Base-by-base conservation (phyloP, 2,797 vertebrate genomes). In the Coluber constrictor region DNA sequence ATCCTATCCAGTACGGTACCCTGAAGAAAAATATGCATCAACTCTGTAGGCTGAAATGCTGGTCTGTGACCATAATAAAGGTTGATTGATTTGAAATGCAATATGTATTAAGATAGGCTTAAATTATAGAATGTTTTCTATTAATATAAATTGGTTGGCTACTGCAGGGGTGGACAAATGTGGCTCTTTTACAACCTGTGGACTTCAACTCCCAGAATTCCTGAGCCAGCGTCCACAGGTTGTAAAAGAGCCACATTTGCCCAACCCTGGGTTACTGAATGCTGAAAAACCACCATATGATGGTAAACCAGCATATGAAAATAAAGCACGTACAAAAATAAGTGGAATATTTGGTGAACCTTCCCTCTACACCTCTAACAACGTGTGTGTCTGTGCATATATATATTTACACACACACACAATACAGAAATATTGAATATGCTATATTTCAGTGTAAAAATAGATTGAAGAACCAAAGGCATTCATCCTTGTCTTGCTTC, bases 1-100 rank as follows among this genome's bases (percentile, higher is more conserved):
- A 99, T 99, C 97, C 98, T 98, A 96, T 99, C 99, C 23, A 99
- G 98, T 95, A 99, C 99, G 0, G 99, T 99, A 89, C 99, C 99
- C 99, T 99, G 93, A 86, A 94, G 54, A 90, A 94, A 83, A 94
- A 25, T 6, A 18, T 43, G 5, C 3, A 11, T 83, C 54, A 86
- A 7, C n/a, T 91, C 12, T 43, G n/a, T 4, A 88, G n/a, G 0
- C 4, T 57, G 59, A 57, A 90, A n/a, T 37, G 15, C 8, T 74
- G 70, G 7, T 37, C 70, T 74, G 70, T 74, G 70, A 74, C 1
- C 6, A 74, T 18, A 74, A 20, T 74, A 18, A 37, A 74, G 15
- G 16, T 9, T 74, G 70, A 74, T 32, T 74, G 25, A 2, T 12
- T 47, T 47, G 32, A 90, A 90, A n/a, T 47, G 79, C 43, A 47